Evolutionary conservation across 2,888 invertebrate genomes (phyloP).

Genomic region (Sisyra nigra): DNA sequence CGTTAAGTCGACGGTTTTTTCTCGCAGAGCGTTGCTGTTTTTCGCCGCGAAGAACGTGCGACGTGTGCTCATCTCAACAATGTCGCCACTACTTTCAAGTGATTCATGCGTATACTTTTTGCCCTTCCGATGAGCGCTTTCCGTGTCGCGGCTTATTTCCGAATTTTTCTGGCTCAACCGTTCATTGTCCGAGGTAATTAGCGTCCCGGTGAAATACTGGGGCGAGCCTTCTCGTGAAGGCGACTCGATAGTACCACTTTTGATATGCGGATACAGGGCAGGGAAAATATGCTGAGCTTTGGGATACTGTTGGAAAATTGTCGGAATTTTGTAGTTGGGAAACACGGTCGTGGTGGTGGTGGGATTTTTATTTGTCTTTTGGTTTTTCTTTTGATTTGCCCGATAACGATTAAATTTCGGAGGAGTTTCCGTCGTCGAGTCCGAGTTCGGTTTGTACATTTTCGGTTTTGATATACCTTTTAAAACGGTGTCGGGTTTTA

Average conservation of each 20-base stretch:
- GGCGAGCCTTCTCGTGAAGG: conserved; percentile 14
- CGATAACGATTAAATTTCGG: neutral
- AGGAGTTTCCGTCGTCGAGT: conserved; percentile 4
- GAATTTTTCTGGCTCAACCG: conserved; percentile 26
- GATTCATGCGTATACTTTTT: conserved; percentile 18
- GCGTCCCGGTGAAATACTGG: conserved; percentile 20
- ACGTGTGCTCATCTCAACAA: neutral
- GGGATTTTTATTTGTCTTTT: conserved; percentile 12
- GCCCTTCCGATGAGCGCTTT: conserved; percentile 23
- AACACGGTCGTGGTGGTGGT: conserved; percentile 8
- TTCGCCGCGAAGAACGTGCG: neutral
- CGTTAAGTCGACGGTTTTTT: conserved; percentile 3
- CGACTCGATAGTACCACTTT: conserved; percentile 28
- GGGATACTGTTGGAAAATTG: conserved; percentile 54
- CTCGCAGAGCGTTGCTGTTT: conserved; percentile 3
- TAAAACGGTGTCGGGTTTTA: conserved; percentile 35
- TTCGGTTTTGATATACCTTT: conserved; percentile 30
- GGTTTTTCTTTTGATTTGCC: conserved; percentile 10
- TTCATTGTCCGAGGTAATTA: conserved; percentile 16
- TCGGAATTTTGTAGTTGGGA: conserved; percentile 32
- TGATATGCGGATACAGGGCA: conserved; percentile 36
- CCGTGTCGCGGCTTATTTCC: conserved; percentile 28
- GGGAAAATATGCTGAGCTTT: conserved; percentile 67
- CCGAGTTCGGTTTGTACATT: conserved; percentile 18
- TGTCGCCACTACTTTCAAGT: neutral